These are phyloP conservation scores for Myotis lucifugus DNA, from an alignment of 2,113 vertebrate species.

Conservation along the genomic window DNA sequence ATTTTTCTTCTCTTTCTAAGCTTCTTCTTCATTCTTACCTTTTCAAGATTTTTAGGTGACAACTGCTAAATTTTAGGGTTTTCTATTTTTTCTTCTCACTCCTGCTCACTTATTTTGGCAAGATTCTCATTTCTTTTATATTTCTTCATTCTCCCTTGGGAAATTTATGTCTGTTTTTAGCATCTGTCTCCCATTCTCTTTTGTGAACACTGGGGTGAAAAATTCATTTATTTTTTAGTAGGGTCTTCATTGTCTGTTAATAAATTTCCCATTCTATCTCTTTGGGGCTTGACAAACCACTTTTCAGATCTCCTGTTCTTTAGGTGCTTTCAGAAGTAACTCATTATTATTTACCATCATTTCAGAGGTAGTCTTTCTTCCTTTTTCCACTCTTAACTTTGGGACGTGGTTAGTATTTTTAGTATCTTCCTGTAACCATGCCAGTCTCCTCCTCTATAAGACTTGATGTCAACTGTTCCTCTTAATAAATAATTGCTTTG, in stretches of 20 bases:
- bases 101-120: slow-evolving; percentile 70
- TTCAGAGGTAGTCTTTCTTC: slow-evolving; percentile 21
- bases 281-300: slow-evolving; percentile 62
- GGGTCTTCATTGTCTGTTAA: slow-evolving; percentile 77
- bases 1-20: not conserved
- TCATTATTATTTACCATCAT: slow-evolving; percentile 59
- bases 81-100: slow-evolving; percentile 47
- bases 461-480: not conserved
- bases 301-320: slow-evolving; percentile 58
- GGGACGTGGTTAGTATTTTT: not conserved
- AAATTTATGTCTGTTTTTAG: slow-evolving; percentile 78
- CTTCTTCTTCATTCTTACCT: not conserved
- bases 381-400: slow-evolving; percentile 50
- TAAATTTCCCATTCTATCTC: slow-evolving; percentile 75
- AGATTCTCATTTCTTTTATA: slow-evolving; percentile 75
- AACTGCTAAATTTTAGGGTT: not conserved
- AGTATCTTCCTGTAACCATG: slow-evolving; percentile 53
- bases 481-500: not conserved
- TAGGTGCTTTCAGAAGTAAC: slow-evolving; percentile 5
- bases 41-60: slow-evolving; percentile 4
- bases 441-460: not conserved
- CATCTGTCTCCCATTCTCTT: slow-evolving; percentile 81
- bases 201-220: slow-evolving; percentile 82
- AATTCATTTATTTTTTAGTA: slow-evolving; percentile 82
- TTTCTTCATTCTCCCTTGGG: slow-evolving; percentile 78